phyloP scores from a whole-genome alignment of 2,797 vertebrate genomes.

The Cichlasoma orientale region DNA sequence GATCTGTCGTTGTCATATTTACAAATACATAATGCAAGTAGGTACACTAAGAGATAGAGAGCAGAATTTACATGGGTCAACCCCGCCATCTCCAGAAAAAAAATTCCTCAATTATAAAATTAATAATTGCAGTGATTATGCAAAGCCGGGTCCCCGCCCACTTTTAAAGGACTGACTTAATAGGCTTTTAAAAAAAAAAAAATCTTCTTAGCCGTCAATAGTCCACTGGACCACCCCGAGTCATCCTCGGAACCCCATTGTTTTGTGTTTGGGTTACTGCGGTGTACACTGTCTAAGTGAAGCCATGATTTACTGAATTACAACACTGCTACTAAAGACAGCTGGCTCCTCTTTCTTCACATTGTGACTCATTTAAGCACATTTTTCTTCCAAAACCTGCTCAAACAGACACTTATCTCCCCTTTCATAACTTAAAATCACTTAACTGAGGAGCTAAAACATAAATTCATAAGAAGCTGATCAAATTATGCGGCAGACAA shows the following conservation, averaged over 20 bases:
- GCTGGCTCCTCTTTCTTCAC: conserved; percentile 33
- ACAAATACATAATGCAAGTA: conserved; percentile 65
- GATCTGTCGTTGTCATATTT: conserved; percentile 62
- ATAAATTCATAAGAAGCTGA: not conserved
- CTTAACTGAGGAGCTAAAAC: not conserved
- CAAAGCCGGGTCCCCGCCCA: conserved; percentile 29
- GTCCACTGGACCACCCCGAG: not conserved
- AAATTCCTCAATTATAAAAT: conserved; percentile 25
- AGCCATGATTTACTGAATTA: not conserved
- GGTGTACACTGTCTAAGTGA: not conserved
- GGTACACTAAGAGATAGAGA: conserved; percentile 57
- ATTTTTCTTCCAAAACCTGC: not conserved
- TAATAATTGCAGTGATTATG: conserved; percentile 43
- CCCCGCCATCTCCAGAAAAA: conserved; percentile 34
- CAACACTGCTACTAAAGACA: not conserved
- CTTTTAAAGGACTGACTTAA: conserved; percentile 6
- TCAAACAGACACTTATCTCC: not conserved
- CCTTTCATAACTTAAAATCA: not conserved
- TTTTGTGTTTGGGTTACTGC: not conserved
- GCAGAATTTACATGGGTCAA: conserved; percentile 48
- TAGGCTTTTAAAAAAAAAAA: not conserved
- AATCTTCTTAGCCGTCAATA: not conserved
- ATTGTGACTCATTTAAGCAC: conserved; percentile 10
- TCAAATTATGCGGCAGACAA: not conserved
- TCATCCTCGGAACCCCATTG: not conserved